Percentiles rank a stretch among this genome's conserved stretches.
Evolutionary conservation across 2,797 vertebrate species (phyloP).

Genomic region (Acrocephalus scirpaceus): DNA sequence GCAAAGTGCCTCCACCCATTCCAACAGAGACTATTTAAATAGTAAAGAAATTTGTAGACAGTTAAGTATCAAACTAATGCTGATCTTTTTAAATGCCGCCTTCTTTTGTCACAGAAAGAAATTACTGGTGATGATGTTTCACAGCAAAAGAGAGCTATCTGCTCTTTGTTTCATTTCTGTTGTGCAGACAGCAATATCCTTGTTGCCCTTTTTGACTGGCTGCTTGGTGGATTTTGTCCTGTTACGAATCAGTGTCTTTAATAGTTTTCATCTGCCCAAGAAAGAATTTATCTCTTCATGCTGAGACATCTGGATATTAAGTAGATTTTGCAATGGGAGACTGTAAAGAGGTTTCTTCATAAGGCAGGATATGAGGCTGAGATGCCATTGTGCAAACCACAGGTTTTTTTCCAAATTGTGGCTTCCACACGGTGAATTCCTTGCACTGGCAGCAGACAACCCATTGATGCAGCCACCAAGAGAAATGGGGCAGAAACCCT

Average conservation of each 20-base stretch:
- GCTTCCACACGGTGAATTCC: background rate
- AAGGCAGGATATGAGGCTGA: background rate
- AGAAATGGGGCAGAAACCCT: background rate
- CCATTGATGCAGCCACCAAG: background rate
- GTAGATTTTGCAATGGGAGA: background rate
- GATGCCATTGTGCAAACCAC: background rate
- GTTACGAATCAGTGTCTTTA: background rate
- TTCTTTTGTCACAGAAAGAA: background rate
- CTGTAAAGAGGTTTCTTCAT: background rate
- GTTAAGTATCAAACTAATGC: background rate
- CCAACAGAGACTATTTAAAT: background rate
- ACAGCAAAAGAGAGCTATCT: background rate
- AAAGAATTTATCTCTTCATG: background rate
- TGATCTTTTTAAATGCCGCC: background rate
- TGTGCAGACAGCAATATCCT: background rate
- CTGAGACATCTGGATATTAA: background rate
- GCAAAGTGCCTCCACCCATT: background rate
- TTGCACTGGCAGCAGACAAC: background rate
- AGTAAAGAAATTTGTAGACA: background rate
- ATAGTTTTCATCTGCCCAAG: background rate
- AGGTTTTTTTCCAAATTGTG: background rate
- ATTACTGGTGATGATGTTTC: background rate
- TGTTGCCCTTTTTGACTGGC: background rate
- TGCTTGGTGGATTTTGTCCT: background rate
- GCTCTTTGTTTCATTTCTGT: background rate